Evolutionary conservation across 2,113 vertebrate genomes (phyloP), one percentile per base, ranked within the genome.

Genomic region (Eclectus roratus): DNA sequence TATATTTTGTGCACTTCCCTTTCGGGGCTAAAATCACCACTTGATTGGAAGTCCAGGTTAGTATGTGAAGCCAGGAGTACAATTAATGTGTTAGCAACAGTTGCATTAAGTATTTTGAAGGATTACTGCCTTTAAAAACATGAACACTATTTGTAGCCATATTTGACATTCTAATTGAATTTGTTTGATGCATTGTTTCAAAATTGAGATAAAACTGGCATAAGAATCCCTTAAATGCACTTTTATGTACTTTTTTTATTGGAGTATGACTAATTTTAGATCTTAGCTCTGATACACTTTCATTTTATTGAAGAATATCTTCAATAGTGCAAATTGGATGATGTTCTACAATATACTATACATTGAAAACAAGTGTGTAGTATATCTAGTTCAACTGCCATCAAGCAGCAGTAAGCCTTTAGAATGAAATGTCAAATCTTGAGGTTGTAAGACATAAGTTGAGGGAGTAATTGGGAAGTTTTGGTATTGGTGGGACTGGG

Each of bases 161-260:
- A 97, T 92, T 94, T 96, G 93, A 97, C 95, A 94, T 93, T 94
- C 77, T 95, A 94, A 97, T 94, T 97, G 92, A 95, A 94, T 97
- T 97, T 96, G 90, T 97, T 96, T 96, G 94, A 92, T 97, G 93
- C 96, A 78, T 97, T 96, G 96, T 97, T 98, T 97, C 96, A 92
- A 96, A 97, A 94, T 96, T 96, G 96, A 97, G 96, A 88, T 96
- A 96, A 97, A 96, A 93, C 96, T 97, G 97, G 97, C 96, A 96
- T 97, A 97, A 96, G 93, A 97, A 97, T 96, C 96, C 94, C 91
- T 97, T 92, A 94, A 97, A 97, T 97, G 97, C 96, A 98, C 97
- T 98, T 98, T 98, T 98, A 98, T 97, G 95, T 98, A 98, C 91
- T 95, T 97, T 98, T 97, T 97, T 98, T 97, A 97, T 98, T 97